Conservation (phyloP, 2,888 invertebrate species). For the Leucophenga maculata region DNA sequence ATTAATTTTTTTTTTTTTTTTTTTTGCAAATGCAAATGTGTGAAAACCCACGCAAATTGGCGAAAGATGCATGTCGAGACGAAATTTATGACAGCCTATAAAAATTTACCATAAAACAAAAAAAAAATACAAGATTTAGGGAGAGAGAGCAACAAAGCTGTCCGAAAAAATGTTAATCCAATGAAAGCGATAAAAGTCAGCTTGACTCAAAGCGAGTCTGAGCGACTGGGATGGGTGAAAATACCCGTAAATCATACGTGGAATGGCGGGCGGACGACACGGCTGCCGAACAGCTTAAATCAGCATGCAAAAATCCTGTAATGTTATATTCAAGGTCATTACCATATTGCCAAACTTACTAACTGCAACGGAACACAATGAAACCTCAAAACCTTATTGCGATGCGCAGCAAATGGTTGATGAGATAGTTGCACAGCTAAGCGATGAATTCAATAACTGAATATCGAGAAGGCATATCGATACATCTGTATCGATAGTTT, state of each 20-base stretch:
- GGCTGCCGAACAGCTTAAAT: slow-evolving; percentile 10
- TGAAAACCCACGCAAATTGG: slow-evolving; percentile 15
- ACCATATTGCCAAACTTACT: slow-evolving; percentile 11
- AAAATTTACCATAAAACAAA: slow-evolving; percentile 1
- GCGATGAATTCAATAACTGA: too few species aligned
- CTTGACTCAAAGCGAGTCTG: slow-evolving; percentile 13
- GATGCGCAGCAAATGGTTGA: too few species aligned
- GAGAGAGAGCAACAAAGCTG: too few species aligned
- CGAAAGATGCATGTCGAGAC: neutral
- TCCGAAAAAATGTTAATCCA: slow-evolving; percentile 9
- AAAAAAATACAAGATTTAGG: too few species aligned
- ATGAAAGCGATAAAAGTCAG: slow-evolving; percentile 23
- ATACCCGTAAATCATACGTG: slow-evolving; percentile 41
- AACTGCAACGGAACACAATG: neutral
- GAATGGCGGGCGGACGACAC: slow-evolving; percentile 20
- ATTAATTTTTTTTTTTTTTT: too few species aligned
- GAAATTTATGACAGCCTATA: slow-evolving; percentile 17
- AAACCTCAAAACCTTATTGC: too few species aligned
- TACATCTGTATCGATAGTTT: too few species aligned
- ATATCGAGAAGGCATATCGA: too few species aligned
- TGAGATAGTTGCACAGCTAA: too few species aligned
- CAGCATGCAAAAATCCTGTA: slow-evolving; percentile 7
- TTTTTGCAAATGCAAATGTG: neutral
- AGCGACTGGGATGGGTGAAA: slow-evolving; percentile 30
- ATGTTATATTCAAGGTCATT: slow-evolving; percentile 26